phyloP scores from a whole-genome alignment of 35 echinoderm and acorn worm species.

The Ptychodera flava region DNA sequence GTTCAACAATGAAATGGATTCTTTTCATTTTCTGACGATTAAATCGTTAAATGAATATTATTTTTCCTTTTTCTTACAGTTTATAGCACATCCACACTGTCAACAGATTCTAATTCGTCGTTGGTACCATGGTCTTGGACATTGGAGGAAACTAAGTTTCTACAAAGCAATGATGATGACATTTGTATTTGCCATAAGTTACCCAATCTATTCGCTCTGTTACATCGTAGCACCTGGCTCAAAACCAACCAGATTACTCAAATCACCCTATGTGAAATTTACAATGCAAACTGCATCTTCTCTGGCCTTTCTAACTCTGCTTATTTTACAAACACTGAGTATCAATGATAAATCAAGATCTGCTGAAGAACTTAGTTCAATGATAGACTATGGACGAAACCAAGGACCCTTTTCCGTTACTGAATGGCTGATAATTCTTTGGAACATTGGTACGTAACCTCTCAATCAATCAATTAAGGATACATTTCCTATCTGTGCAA shows the following conservation, averaged over 20 bases:
- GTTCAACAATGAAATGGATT: no score
- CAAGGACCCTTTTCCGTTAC: not conserved
- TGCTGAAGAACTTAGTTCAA: not conserved
- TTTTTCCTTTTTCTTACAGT: slow-evolving; percentile 41
- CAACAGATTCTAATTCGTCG: slow-evolving; percentile 88
- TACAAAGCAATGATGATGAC: slow-evolving; percentile 43
- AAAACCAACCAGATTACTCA: slow-evolving; percentile 49
- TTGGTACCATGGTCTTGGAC: slow-evolving; percentile 86
- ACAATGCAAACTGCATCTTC: slow-evolving; percentile 85
- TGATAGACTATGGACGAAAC: not conserved
- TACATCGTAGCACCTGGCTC: slow-evolving; percentile 79
- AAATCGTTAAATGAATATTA: no score
- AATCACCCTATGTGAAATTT: slow-evolving; percentile 93
- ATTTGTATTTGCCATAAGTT: slow-evolving; percentile 67
- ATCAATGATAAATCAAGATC: slow-evolving; percentile 14
- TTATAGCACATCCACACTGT: slow-evolving; percentile 96
- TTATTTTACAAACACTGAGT: slow-evolving; percentile 77
- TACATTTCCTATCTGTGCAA: no score
- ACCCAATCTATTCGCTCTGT: slow-evolving; percentile 67
- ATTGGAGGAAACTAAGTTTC: slow-evolving; percentile 75
- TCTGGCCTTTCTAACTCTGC: slow-evolving; percentile 68
- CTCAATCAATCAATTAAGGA: no score
- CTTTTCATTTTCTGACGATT: no score
- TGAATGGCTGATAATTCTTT: not conserved
- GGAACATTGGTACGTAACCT: not conserved